Evolutionary conservation across 2,888 invertebrate genomes (phyloP), one percentile per base, ranked within the genome.

Genomic region (Neocrepidodera transversa): DNA sequence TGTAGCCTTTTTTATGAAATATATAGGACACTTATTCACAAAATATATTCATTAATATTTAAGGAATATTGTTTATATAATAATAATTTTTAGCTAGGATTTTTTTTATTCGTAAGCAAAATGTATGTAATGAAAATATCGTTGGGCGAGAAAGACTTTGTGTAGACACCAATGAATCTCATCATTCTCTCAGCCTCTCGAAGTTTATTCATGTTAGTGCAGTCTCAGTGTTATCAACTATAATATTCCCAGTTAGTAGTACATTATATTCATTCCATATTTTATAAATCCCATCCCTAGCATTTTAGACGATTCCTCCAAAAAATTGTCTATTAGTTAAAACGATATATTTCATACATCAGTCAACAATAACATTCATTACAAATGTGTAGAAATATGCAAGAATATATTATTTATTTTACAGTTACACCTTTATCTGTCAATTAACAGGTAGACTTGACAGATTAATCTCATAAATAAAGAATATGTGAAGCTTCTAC

Each of bases 11-110:
- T 73, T 52, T 74, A 68, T 64, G 65, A 68, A 70, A 68, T 73
- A 72, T 76, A 76, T 68, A 69, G 75, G 75, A 75, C 74, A 67
- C 66, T 72, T 74, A 71, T 73, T 68, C 68, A 66, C 68, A 67
- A 60, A 69, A 73, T 75, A 76, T 76, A 76, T 76, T 76, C 75
- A 76, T 72, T 77, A 75, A 74, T 79, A 78, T 77, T 77, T 78
- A 74, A 75, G 73, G 63, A 68, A 64, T 28, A 78, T 79, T 79
- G 79, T 80, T 79, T 80, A 79, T 80, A 79, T 79, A 79, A 79
- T n/a, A 51, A 78, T 78, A 78, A 75, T 77, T 76, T 23, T 76
- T 78, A 78, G 77, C 75, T 78, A 79, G 76, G 71, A 76, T 77
- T 77, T 63, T 76, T 62, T 77, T 76, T 79, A 78, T 7, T 78